Conservation (phyloP, 2,888 invertebrate species). For the Nycteola revayana region DNA sequence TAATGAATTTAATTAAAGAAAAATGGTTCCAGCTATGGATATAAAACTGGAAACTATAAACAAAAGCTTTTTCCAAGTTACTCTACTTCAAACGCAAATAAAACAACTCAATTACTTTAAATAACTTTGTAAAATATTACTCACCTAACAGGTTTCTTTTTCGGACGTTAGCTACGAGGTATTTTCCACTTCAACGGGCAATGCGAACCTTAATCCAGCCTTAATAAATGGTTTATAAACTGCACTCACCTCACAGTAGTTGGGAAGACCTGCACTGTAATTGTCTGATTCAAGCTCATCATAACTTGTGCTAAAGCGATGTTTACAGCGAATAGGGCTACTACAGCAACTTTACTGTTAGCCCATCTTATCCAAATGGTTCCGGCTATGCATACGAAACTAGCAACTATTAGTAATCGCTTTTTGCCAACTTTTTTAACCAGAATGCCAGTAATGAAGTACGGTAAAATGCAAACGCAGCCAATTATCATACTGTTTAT, state of each 20-base stretch:
- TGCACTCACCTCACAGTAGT: conserved; percentile 56
- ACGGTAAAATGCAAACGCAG: conserved; percentile 45
- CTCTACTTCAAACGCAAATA: too few relatives aligned
- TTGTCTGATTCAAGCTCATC: conserved; percentile 49
- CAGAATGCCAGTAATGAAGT: conserved; percentile 46
- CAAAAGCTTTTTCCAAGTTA: too few relatives aligned
- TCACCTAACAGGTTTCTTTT: too few relatives aligned
- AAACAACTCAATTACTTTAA: too few relatives aligned
- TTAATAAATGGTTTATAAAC: too few relatives aligned
- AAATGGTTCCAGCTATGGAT: too few relatives aligned
- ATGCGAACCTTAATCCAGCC: too few relatives aligned
- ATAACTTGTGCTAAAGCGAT: conserved; percentile 45
- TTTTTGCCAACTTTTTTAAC: conserved; percentile 62
- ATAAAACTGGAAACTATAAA: too few relatives aligned
- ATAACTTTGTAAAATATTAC: too few relatives aligned
- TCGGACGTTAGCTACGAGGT: too few relatives aligned
- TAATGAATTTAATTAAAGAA: too few relatives aligned
- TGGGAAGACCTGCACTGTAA: conserved; percentile 54
- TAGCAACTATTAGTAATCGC: conserved; percentile 36
- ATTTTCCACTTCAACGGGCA: too few relatives aligned
- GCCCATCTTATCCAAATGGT: conserved; percentile 49
- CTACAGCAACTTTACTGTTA: conserved; percentile 42
- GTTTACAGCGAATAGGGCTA: conserved; percentile 45
- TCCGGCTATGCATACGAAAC: conserved; percentile 31
- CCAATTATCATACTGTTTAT: conserved; percentile 63